These are phyloP conservation scores for Erpobdella octoculata DNA, from an alignment of 2,888 invertebrate genomes.

Conservation along the genomic window DNA sequence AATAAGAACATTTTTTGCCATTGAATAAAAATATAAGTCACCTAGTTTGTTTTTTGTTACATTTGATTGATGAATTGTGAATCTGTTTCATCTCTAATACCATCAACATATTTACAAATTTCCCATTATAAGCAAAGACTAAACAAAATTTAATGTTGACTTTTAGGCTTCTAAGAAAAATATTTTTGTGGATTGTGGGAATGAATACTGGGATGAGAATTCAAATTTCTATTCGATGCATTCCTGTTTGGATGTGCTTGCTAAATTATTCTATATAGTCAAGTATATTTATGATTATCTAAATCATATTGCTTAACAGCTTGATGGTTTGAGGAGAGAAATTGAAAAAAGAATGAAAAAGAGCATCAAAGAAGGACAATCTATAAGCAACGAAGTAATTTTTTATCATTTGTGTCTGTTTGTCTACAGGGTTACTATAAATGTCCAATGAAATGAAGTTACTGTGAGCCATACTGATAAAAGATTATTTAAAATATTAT, in stretches of 20 bases:
- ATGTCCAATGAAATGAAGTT: not conserved
- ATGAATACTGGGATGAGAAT: too few relatives aligned
- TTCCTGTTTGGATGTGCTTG: too few relatives aligned
- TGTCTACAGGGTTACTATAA: not conserved
- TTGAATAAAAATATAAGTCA: not conserved
- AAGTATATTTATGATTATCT: too few relatives aligned
- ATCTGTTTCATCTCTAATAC: too few relatives aligned
- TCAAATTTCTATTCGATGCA: too few relatives aligned
- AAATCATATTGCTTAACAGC: conserved; percentile 49
- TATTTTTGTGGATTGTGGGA: too few relatives aligned
- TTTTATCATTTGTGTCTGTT: not conserved
- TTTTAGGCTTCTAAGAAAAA: too few relatives aligned
- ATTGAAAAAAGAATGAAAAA: conserved; percentile 73
- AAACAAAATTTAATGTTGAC: too few relatives aligned
- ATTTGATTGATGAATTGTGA: not conserved
- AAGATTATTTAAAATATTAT: not conserved
- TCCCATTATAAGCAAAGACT: too few relatives aligned
- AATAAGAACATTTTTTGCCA: not conserved
- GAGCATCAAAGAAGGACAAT: conserved; percentile 83
- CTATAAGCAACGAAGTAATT: conserved; percentile 79
- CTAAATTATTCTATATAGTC: too few relatives aligned
- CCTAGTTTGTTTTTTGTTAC: not conserved
- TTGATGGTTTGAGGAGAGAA: conserved; percentile 75
- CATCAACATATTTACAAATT: too few relatives aligned
- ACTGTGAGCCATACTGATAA: not conserved